Base-by-base conservation (phyloP, 2,113 vertebrate genomes). In the Crotophaga sulcirostris region DNA sequence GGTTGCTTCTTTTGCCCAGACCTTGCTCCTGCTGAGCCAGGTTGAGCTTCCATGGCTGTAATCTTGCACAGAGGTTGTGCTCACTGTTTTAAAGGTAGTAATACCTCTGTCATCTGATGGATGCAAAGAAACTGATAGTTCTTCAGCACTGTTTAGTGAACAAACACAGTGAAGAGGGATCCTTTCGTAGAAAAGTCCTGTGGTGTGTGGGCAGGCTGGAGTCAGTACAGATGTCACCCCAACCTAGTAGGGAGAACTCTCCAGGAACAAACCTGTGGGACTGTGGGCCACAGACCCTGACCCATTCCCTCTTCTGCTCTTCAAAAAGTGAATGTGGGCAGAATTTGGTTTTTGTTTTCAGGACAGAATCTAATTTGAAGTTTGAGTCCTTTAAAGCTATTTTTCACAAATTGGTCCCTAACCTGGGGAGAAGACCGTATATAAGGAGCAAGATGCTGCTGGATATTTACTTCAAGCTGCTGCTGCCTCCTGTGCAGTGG, bases 201-300 rank as follows among this genome's bases (percentile, higher is more conserved):
- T 0, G 1, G n/a, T 0, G 1, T 18, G 24, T 44, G 56, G 36
- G 29, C 13, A 70, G 45, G 49, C 62, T 91, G 56, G 25, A 40
- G 31, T 51, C 31, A 42, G 17, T 23, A 33, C 20, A 34, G 49
- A 14, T 1, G 1, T 20, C 25, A 45, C 13, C 11, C 7, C 29
- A 64, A 31, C 14, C 36, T 68, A 34, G 20, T 34, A 60, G 31
- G 54, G 42, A 79, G 55, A 68, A 31, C 20, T 67, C 23, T 44
- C 34, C 40, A 73, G 73, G 34, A 83, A 14, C 6, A 88, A 81
- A 15, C 3, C 19, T 20, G 10, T 45, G 16, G 29, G 19, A 56
- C 8, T 11, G 12, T 2, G 2, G 18, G 7, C 5, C 16, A 4
- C 1, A 4, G 13, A 9, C 3, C 9, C 8, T 24, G 23, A 70